These are phyloP conservation scores for Holcopasites calliopsidis DNA, from an alignment of 1,140 invertebrate species.

Conservation along the genomic window DNA sequence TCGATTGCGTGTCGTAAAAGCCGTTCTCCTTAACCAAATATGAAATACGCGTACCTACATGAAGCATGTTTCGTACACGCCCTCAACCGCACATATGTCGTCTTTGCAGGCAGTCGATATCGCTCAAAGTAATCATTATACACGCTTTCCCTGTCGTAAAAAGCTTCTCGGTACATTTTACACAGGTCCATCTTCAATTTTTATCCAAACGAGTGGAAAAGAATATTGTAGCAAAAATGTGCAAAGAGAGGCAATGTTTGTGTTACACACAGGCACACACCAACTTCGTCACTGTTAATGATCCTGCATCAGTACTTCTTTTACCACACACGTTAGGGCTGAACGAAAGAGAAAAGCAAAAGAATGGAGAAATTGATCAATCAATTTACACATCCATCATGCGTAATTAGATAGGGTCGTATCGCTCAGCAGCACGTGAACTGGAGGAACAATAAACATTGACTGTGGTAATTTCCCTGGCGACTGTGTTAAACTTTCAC, in stretches of 20 bases:
- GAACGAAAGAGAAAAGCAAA: background rate
- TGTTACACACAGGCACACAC: too few relatives aligned
- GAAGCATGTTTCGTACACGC: background rate
- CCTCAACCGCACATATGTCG: constrained; percentile 16
- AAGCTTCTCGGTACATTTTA: too few relatives aligned
- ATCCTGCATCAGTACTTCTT: too few relatives aligned
- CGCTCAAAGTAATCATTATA: background rate
- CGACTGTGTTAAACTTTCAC: constrained; percentile 54
- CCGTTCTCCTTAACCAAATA: background rate
- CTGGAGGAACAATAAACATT: constrained; percentile 59
- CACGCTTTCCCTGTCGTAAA: background rate
- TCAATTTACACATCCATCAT: background rate
- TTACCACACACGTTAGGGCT: background rate
- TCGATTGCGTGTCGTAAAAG: background rate
- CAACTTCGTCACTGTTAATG: too few relatives aligned
- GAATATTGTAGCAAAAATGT: background rate
- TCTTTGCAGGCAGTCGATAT: constrained; percentile 30
- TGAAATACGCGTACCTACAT: background rate
- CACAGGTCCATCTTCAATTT: too few relatives aligned
- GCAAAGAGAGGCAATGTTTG: too few relatives aligned
- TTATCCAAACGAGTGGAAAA: background rate
- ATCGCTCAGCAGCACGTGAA: constrained; percentile 17
- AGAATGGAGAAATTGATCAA: background rate
- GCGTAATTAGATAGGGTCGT: constrained; percentile 13
- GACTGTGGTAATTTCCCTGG: constrained; percentile 68